phyloP scores from a whole-genome alignment of 2,113 vertebrate species.

The Muntiacus muntjak region DNA sequence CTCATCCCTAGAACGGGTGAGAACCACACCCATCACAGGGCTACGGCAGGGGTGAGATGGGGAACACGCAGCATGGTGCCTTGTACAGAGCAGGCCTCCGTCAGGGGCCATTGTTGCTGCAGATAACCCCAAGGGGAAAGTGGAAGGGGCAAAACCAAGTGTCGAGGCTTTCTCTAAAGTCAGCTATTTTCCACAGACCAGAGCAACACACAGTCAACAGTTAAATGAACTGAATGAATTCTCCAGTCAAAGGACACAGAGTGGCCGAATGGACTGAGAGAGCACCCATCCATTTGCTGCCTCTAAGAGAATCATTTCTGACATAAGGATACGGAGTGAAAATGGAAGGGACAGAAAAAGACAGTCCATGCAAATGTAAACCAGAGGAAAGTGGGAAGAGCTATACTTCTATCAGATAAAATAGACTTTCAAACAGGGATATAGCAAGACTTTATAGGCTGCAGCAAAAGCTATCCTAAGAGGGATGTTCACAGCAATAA shows the following conservation, averaged over 20 bases:
- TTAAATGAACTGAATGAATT: neutral
- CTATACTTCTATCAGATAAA: neutral
- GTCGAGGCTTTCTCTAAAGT: neutral
- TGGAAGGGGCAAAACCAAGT: neutral
- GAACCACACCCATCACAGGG: accelerated
- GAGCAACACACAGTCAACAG: neutral
- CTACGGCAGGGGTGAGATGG: too few relatives aligned
- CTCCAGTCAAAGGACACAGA: neutral
- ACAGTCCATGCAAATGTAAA: neutral
- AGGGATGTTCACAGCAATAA: neutral
- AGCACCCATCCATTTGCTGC: neutral
- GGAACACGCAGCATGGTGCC: neutral
- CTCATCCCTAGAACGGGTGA: neutral
- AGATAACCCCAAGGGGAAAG: neutral
- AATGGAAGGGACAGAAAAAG: neutral
- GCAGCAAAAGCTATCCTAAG: neutral
- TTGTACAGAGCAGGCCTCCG: neutral
- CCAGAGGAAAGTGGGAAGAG: neutral
- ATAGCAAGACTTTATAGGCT: neutral
- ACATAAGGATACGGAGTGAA: neutral
- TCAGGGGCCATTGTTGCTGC: neutral
- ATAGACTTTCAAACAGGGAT: neutral
- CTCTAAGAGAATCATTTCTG: neutral
- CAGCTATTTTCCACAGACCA: neutral
- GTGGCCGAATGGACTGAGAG: neutral